Evolutionary conservation across 2,113 vertebrate genomes (phyloP), one percentile per base, ranked within the genome.

Genomic region (Psilopogon haemacephalus): DNA sequence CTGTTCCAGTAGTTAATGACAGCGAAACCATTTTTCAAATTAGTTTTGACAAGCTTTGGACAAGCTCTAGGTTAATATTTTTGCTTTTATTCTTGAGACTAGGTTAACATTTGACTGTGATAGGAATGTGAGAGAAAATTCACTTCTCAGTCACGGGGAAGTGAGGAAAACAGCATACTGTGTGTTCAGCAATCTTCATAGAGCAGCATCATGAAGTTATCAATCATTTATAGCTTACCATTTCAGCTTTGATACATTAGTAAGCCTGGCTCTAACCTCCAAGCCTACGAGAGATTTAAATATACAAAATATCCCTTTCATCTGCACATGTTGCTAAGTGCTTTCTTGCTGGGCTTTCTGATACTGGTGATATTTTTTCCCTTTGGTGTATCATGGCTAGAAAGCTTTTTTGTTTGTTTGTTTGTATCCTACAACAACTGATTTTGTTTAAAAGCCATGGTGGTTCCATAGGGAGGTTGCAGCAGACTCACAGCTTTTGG

Each of bases 271-370:
- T 78, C 26, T 27, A 59, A 37, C 48, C 10, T 30, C 44, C 11
- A 32, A 59, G 21, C 12, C 48, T 8, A 37, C 9, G 15, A 62
- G 23, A 78, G 26, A 71, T 91, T 77, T 75, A 82, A 71, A 74
- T 56, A 76, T 44, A 59, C 59, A 74, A 48, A 95, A 3, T 33
- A 70, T 35, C 15, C 23, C 15, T 55, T 78, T 75, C 28, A 32
- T 40, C 67, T 78, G 35, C 55, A 55, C 2, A 2, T 50, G 50
- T 69, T 87, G 28, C 40, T 37, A 50, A 77, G 52, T 56, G 10
- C 52, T 89, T 83, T 94, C 55, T 80, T 80, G 30, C 72, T 68
- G 72, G 74, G 42, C 48, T 89, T 92, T 91, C 71, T 54, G 37
- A 65, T 82, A 11, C 69, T 54, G 17, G 58, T 73, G 32, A 19